Evolutionary conservation across 2,113 vertebrate species (phyloP).

Genomic region (Gnathonemus longibarbis): DNA sequence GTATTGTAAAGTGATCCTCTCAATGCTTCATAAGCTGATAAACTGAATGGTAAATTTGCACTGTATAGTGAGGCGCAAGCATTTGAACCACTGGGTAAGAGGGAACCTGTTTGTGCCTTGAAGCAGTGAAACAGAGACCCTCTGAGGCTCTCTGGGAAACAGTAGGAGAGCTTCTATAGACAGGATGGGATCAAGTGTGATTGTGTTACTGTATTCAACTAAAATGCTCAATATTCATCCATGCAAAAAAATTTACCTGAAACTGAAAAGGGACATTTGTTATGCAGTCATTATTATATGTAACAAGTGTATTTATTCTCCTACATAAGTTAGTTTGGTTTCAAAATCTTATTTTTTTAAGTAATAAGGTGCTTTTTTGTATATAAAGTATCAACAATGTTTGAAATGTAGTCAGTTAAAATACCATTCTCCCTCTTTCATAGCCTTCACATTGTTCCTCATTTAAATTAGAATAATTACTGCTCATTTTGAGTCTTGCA

Average conservation of each 20-base stretch:
- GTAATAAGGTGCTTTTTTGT: conserved; percentile 59
- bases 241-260: conserved; percentile 49
- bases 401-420: conserved; percentile 8
- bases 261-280: conserved; percentile 23
- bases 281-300: conserved; percentile 3
- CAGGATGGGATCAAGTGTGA: conserved; percentile 10
- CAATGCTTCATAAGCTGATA: neutral
- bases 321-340: conserved; percentile 15
- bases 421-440: neutral
- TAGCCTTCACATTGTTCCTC: neutral
- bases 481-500: neutral
- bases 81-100: neutral
- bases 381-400: conserved; percentile 29
- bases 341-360: conserved; percentile 14
- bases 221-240: conserved; percentile 26
- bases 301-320: conserved; percentile 7
- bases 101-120: neutral
- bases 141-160: neutral
- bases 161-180: neutral
- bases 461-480: conserved; percentile 16
- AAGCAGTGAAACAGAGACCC: neutral
- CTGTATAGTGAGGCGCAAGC: neutral
- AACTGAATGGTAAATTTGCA: neutral
- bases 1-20: conserved; percentile 1
- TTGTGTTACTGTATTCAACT: neutral